phyloP scores from a whole-genome alignment of 2,888 invertebrate species.

The Hecatera dysodea region DNA sequence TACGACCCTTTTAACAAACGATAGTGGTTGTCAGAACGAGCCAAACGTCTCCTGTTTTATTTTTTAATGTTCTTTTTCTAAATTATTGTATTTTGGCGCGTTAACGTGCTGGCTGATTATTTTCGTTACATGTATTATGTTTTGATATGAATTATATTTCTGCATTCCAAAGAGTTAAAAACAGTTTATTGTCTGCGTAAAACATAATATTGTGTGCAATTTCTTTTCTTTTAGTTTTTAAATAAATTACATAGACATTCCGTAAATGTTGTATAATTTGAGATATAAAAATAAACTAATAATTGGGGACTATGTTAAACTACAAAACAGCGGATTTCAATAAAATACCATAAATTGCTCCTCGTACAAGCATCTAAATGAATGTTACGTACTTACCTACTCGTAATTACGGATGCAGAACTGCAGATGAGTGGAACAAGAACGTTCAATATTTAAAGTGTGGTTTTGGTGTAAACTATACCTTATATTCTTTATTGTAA shows the following conservation, averaged over 20 bases:
- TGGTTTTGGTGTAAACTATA: background rate
- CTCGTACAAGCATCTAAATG: background rate
- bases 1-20: constrained; percentile 70
- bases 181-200: constrained; percentile 7
- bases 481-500: background rate
- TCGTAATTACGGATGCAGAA: no score
- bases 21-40: constrained; percentile 65
- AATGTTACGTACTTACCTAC: background rate
- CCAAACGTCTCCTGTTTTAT: constrained; percentile 55
- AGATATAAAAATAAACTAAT: no score
- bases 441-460: background rate
- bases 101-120: constrained; percentile 46
- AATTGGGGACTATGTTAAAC: no score
- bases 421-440: background rate
- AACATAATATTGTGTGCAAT: background rate
- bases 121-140: constrained; percentile 28
- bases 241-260: background rate
- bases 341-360: background rate
- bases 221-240: background rate
- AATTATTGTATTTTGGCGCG: constrained; percentile 60
- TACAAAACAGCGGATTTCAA: no score
- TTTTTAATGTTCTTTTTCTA: constrained; percentile 40
- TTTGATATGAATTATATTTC: constrained; percentile 48
- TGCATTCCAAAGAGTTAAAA: constrained; percentile 32
- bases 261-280: no score